phyloP scores from a whole-genome alignment of 2,888 invertebrate genomes.

The Agonopterix arenella region DNA sequence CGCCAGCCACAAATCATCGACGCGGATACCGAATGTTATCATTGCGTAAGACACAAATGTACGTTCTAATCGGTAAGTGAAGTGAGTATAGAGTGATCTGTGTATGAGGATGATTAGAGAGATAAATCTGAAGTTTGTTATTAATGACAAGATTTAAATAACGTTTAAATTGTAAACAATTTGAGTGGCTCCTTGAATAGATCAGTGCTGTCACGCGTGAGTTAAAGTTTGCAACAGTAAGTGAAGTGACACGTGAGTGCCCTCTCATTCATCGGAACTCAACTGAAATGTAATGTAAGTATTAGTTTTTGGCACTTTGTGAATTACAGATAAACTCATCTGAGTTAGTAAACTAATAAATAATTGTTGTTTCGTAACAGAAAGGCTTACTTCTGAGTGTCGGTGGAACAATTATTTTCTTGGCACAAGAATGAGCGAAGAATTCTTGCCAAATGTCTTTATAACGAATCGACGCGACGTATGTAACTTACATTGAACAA shows the following conservation, averaged over 20 bases:
- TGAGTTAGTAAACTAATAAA: no score
- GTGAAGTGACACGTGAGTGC: conserved; percentile 40
- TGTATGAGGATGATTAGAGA: neutral
- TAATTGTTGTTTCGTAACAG: neutral
- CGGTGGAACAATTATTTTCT: conserved; percentile 10
- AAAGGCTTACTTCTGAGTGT: conserved; percentile 10
- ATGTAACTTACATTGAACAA: no score
- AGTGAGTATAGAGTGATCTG: neutral
- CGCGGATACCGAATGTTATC: conserved; percentile 28
- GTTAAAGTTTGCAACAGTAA: conserved; percentile 22
- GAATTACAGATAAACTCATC: neutral
- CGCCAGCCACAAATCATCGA: conserved; percentile 36
- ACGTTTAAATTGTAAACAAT: neutral
- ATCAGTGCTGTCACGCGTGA: conserved; percentile 7
- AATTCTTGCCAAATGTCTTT: conserved; percentile 16
- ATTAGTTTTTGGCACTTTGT: neutral
- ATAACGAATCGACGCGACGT: conserved; percentile 10
- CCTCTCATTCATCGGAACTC: conserved; percentile 11
- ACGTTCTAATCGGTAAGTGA: neutral
- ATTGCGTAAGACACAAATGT: conserved; percentile 11
- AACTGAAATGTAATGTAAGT: conserved; percentile 21
- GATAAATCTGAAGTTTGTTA: neutral
- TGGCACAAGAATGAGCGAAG: conserved; percentile 10
- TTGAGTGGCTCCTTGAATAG: conserved; percentile 18
- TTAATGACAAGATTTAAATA: neutral